Evolutionary conservation across 2,888 invertebrate genomes (phyloP), one percentile per base, ranked within the genome.

Genomic region (Tenthredo amoena): DNA sequence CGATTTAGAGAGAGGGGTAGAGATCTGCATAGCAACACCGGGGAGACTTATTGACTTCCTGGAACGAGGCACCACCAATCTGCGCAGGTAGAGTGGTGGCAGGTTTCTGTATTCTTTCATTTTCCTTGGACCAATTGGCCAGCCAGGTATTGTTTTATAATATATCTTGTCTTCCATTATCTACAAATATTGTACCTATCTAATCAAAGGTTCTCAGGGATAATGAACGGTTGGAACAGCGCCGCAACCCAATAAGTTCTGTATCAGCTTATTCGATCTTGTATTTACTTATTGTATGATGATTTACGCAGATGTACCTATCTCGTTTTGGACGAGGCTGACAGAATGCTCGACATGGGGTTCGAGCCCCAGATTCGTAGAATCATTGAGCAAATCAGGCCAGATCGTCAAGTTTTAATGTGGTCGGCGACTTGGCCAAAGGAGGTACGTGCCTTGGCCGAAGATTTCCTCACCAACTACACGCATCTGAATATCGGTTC

Each of bases 361-460:
- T 99, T 99, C 94, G 99, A 99, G 94, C 99, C 99, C 2, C 99
- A 99, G 94, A 99, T 99, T 90, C 96, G 98, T 84, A 98, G 98
- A 94, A 98, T 99, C 90, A 96, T 99, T 89, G 97, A 97, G 91
- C 98, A 99, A 94, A 98, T 99, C 90, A 95, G 98, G 87, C 98
- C 98, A 21, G 98, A 99, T 93, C 95, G 99, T 90, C 99, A 99
- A 94, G 98, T 98, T 18, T 94, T 99, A 71, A 99, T 99, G 99
- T 99, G 99, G 98, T 98, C 98, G 87, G 99, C 99, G 0, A 99
- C 99, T 50, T 99, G 99, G 99, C 99, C 99, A 0, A 98, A 98
- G 92, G 99, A 99, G 95, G 99, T 99, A 10, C 96, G 97, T 87
- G 96, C 97, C 89, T 94, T 99, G 86, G 99, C 99, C 31, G 97